Evolutionary conservation across 2,113 vertebrate species (phyloP).

Genomic region (Apeltes quadracus): DNA sequence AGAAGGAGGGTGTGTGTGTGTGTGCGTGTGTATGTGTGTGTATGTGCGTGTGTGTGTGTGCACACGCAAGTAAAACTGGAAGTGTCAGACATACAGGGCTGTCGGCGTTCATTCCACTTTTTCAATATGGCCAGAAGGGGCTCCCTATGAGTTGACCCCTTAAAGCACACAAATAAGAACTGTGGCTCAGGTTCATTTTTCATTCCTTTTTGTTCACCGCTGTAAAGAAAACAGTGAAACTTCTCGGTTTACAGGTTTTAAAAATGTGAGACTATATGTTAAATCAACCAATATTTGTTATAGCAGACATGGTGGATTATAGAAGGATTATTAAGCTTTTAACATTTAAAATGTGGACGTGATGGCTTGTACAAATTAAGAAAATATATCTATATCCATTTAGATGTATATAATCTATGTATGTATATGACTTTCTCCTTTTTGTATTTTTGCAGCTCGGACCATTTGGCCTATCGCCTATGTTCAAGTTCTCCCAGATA

Average conservation of each 20-base stretch:
- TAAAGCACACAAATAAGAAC: conserved; percentile 57
- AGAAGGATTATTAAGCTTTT: neutral
- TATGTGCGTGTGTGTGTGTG: conserved; percentile 4
- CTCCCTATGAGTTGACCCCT: conserved; percentile 50
- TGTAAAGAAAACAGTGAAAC: neutral
- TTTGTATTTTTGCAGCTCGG: neutral
- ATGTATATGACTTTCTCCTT: too few relatives aligned
- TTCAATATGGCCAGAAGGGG: conserved; percentile 47
- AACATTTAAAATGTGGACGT: neutral
- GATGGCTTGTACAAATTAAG: neutral
- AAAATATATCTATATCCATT: too few relatives aligned
- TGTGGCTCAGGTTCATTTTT: conserved; percentile 20
- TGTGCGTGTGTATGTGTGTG: neutral
- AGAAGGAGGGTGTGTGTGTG: conserved; percentile 15
- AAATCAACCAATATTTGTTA: neutral
- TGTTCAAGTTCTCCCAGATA: neutral
- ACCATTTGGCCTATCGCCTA: neutral
- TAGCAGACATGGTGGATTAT: neutral
- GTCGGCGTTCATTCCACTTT: conserved; percentile 55
- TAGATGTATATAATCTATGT: neutral
- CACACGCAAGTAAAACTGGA: neutral
- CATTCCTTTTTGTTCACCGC: neutral
- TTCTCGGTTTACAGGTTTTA: neutral
- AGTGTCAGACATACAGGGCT: conserved; percentile 36
- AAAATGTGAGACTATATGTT: neutral